Conservation (phyloP, 2,113 vertebrate genomes). For the Lasiurus borealis region DNA sequence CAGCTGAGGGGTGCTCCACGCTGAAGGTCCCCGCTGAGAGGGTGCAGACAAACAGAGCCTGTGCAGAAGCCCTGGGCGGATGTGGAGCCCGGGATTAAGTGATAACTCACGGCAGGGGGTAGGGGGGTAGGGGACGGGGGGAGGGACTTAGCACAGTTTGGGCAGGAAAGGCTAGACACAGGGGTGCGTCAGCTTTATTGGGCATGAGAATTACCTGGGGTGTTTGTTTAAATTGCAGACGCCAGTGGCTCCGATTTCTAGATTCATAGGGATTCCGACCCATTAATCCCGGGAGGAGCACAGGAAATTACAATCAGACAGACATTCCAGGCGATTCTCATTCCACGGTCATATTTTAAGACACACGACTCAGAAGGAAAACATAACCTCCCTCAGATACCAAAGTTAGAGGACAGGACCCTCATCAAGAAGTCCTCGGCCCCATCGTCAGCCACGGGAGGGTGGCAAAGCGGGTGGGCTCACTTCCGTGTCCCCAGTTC, state of each 20-base stretch:
- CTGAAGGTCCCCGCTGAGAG: background rate
- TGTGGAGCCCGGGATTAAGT: background rate
- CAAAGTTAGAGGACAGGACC: background rate
- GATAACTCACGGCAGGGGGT: too few species aligned
- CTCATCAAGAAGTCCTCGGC: background rate
- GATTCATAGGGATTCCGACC: background rate
- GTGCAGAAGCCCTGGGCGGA: background rate
- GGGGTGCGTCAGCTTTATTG: background rate
- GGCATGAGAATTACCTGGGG: background rate
- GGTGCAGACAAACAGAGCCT: background rate
- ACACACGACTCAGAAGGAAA: background rate
- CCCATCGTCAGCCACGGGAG: too few species aligned
- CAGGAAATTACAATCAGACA: slow-evolving; percentile 43
- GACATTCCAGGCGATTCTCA: slow-evolving; percentile 28
- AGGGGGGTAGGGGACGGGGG: too few species aligned
- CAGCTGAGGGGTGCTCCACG: background rate
- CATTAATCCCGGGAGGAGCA: slow-evolving; percentile 53
- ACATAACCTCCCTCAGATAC: background rate
- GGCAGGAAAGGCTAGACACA: background rate
- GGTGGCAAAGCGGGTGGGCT: rapidly evolving
- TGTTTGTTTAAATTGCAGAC: slow-evolving; percentile 21
- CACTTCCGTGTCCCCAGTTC: background rate
- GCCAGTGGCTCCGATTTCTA: background rate
- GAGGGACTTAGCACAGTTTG: background rate
- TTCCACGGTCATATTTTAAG: background rate